These are phyloP conservation scores for Tetropium fuscum DNA, from an alignment of 2,888 invertebrate species.

Conservation along the genomic window DNA sequence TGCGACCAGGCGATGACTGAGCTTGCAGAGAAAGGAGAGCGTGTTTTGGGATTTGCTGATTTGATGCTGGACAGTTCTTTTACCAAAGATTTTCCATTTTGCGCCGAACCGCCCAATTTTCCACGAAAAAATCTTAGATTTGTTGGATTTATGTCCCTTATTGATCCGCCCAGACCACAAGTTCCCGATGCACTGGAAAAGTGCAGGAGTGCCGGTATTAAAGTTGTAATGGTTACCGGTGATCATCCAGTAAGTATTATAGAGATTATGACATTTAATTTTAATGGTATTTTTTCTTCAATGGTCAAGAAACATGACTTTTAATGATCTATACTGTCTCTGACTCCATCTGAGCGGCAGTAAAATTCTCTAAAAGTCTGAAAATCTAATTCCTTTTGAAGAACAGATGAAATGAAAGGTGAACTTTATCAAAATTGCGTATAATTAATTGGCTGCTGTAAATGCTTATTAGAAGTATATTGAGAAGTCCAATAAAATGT, in stretches of 20 bases:
- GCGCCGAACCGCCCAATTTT: constrained; percentile 76
- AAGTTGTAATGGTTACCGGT: constrained; percentile 85
- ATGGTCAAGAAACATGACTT: too few relatives aligned
- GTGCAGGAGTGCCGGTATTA: constrained; percentile 83
- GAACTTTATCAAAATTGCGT: too few relatives aligned
- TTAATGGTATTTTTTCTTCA: too few relatives aligned
- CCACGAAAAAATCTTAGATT: constrained; percentile 75
- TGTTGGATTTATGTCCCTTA: constrained; percentile 74
- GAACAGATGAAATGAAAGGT: too few relatives aligned
- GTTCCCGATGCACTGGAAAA: constrained; percentile 76
- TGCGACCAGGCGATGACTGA: constrained; percentile 80
- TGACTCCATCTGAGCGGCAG: too few relatives aligned
- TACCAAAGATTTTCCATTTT: constrained; percentile 71
- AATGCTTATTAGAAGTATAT: too few relatives aligned
- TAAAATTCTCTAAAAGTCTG: too few relatives aligned
- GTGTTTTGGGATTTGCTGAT: constrained; percentile 86
- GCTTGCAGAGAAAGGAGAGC: constrained; percentile 82
- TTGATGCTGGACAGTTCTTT: constrained; percentile 68
- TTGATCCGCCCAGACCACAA: constrained; percentile 76
- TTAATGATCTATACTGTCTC: too few relatives aligned
- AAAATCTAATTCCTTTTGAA: too few relatives aligned
- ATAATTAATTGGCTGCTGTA: too few relatives aligned
- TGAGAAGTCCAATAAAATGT: too few relatives aligned
- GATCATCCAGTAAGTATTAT: constrained; percentile 80
- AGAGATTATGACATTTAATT: too few relatives aligned